Evolutionary conservation across 2,113 vertebrate genomes (phyloP).

Genomic region (Sigmodon hispidus): DNA sequence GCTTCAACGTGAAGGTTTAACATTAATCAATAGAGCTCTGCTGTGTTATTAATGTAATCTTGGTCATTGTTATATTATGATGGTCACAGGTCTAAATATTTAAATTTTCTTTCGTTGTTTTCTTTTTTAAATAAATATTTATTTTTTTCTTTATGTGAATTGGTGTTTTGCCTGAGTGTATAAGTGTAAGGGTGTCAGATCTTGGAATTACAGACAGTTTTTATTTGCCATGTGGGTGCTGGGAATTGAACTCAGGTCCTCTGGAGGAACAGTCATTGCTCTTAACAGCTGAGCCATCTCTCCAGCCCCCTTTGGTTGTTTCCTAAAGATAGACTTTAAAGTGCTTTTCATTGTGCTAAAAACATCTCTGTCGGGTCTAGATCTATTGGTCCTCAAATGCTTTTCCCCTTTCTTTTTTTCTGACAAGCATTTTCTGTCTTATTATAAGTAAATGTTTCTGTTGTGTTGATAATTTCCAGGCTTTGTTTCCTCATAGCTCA

Average conservation of each 20-base stretch:
- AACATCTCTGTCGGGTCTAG: background rate
- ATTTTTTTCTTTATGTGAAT: no score
- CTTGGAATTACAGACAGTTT: no score
- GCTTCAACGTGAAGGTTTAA: background rate
- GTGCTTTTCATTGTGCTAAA: background rate
- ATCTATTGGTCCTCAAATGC: background rate
- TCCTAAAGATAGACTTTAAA: constrained; percentile 4
- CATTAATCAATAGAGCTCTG: background rate
- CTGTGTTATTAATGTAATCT: background rate
- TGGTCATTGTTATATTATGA: background rate
- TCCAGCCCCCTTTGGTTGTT: constrained; percentile 1
- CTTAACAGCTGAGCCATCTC: no score
- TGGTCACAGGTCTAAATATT: background rate
- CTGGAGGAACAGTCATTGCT: no score
- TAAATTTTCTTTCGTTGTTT: background rate
- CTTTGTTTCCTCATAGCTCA: background rate
- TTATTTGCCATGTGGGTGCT: no score
- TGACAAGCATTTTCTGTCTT: background rate
- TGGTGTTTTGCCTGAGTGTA: no score
- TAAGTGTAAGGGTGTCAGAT: no score
- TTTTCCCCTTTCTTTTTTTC: background rate
- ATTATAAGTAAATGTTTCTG: background rate
- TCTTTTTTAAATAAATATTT: no score
- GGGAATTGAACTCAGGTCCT: no score
- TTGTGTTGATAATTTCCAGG: background rate